Base-by-base conservation (phyloP, 2,888 invertebrate species). In the Spatulosminthurus flaviceps region DNA sequence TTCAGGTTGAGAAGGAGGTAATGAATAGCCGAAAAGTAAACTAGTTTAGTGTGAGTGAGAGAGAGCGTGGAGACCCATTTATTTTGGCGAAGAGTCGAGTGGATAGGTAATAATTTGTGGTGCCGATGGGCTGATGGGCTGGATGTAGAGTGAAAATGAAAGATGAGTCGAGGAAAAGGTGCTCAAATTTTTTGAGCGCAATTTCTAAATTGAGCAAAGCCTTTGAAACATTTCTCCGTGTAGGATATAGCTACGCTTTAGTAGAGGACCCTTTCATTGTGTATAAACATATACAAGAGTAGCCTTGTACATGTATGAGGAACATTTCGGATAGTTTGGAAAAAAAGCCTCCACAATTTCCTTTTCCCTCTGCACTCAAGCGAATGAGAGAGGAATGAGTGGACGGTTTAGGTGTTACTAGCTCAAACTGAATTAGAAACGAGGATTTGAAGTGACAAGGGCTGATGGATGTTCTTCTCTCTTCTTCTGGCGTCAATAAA, bases 51-150 rank as follows among this genome's bases (percentile, higher is more conserved):
- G 51, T 51, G 26, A 41, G 70, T 28, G 67, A 67, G 67, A 70
- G 70, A 70, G 70, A 34, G 70, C 70, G 70, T 70, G 70, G 73
- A 74, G 74, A 74, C 70, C 79, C 80, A 82, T 82, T 82, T 80
- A 82, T 82, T 79, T 79, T 82, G 82, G 77, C 77, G 60, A 77
- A 77, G 60, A 60, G 69, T 61, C 29, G 77, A 29, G 79, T 42
- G 73, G 80, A 82, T 79, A 78, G 82, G 80, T 80, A 80, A 82
- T 82, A 82, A 82, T 82, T 82, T 80, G 78, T 77, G 66, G 79
- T 80, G 79, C 70, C 67, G 61, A 51, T 75, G 78, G 66, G 66
- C 78, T 71, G 60, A 69, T 41, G 77, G 76, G 73, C 43, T 73
- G 73, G 73, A 73, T 51, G 28, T 22, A 22, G 64, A 76, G 2